Evolutionary conservation across 1,140 invertebrate species (phyloP), one percentile per base, ranked within the genome.

Genomic region (Archivesica marissinica): DNA sequence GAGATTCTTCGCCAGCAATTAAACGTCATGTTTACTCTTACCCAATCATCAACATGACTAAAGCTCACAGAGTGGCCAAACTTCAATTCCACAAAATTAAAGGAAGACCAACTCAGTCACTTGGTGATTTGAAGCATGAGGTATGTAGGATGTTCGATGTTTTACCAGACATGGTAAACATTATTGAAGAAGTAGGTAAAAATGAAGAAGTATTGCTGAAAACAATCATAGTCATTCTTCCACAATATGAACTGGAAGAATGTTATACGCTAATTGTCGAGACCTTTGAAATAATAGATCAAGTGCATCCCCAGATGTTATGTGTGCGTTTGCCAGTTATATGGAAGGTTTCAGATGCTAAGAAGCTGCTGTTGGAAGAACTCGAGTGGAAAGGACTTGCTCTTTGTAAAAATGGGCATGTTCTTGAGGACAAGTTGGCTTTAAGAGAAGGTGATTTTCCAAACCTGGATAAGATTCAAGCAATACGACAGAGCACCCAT

Each of bases 41-140:
- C 38, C 77, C 56, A 33, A 44, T 79, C 3, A 44, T 79, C 52
- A 61, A 79, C 30, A 79, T 79, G 77, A 47, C 39, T 35, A 61
- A 79, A 39, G 38, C 41, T 17, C 39, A 50, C 30, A 33, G 11
- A 47, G 25, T 79, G 30, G 39, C 25, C 20, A 2, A 4, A 2
- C 41, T 28, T 0, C n/a, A 33, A 9, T 59, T 64, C 23, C 61
- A 35, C 2, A 79, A 50, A 50, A 41, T 66, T 13, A 28, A n/a
- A 30, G 30, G n/a, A 17, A 47, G 33, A n/a, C 25, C 39, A 7
- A 13, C 13, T 28, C 13, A 30, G 6, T 41, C 70, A 74, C 20
- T 20, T 2, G n/a, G 50, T 44, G 61, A 64, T 13, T n/a, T 79
- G 41, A 79, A 79, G 33, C 47, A 30, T 44, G 23, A 38, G 20